Base-by-base conservation (phyloP, 2,888 invertebrate genomes). In the Dolichomitus sp. region DNA sequence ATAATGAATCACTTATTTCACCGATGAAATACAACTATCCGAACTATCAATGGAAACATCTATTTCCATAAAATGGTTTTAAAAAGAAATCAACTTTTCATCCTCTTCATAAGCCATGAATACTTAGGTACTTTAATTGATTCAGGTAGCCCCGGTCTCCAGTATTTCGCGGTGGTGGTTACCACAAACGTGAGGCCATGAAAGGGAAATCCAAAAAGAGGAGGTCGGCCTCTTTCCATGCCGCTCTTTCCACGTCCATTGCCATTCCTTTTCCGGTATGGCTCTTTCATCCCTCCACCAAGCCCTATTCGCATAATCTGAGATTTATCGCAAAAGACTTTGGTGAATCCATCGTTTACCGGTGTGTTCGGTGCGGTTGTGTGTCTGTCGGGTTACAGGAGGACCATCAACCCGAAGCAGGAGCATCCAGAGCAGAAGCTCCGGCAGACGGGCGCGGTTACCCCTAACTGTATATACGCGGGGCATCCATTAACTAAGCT, bases 401-500 rank as follows among this genome's bases (percentile, higher is more conserved):
- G 72, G 72, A 59, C 42, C 75, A 61, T 79, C 72, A 79, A 66
- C 70, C 50, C 42, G 4, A 1, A 14, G 14, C 65, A 57, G 63
- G 54, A 73, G 66, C 79, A 79, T 69, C 75, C 70, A 37, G 40
- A 61, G 63, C 73, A 69, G 74, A 83, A 83, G 82, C 79, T 79
- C 17, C 72, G 70, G 70, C 54, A 73, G 66, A 70, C 50, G 17
- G 57, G 66, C 79, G 69, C 74, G 74, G 66, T 73, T 68, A 68
- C 68, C 57, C 45, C 74, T 77, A 86, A 86, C 86, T 85, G 86
- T 91, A 65, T 80, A 73, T 77, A 88, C 87, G 89, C 85, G 88
- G 84, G 88, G 90, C 91, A 90, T 92, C 92, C 92, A 93, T 93
- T 93, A 93, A 91, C 92, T 92, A 92, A 92, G 90, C 93, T 90